Percentiles rank a stretch among this genome's conserved stretches.
phyloP scores from a whole-genome alignment of 2,888 invertebrate genomes.

The Lepidocyrtinus sp. region DNA sequence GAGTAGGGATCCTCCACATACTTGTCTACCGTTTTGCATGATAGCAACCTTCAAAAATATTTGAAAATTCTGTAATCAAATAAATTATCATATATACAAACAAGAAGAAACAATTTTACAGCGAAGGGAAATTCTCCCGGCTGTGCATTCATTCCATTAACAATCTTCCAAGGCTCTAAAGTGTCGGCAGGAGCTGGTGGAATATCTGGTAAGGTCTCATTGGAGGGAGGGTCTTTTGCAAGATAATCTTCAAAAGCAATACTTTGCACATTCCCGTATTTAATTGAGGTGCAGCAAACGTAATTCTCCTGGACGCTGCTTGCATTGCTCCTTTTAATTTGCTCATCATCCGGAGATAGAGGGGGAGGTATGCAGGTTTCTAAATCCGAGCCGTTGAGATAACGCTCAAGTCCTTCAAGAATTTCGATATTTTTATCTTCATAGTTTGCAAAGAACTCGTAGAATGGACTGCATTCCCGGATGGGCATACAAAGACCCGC shows the following conservation, averaged over 20 bases:
- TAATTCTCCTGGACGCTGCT: background rate
- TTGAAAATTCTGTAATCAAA: background rate
- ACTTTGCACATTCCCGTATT: slow-evolving; percentile 9
- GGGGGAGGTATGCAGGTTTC: background rate
- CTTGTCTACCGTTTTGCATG: slow-evolving; percentile 38
- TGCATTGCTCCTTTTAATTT: background rate
- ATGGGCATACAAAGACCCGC: background rate
- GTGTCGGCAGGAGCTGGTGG: background rate
- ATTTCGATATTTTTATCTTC: background rate
- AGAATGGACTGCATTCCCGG: background rate
- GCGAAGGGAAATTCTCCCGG: slow-evolving; percentile 61
- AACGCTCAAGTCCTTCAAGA: background rate
- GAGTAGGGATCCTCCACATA: slow-evolving; percentile 60
- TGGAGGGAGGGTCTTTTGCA: background rate
- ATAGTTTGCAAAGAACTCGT: background rate
- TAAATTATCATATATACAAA: background rate
- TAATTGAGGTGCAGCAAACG: slow-evolving; percentile 41
- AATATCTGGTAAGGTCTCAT: slow-evolving; percentile 2
- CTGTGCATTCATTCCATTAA: slow-evolving; percentile 21
- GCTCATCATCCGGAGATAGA: background rate
- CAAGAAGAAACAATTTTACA: slow-evolving; percentile 29
- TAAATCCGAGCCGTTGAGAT: background rate
- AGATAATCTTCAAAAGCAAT: slow-evolving; percentile 28
- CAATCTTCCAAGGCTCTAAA: background rate
- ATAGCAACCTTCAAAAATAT: slow-evolving; percentile 45